Percentiles rank a stretch among this genome's conserved stretches.
Conservation (phyloP, 2,888 invertebrate genomes). For the Pterobdella sp. region DNA sequence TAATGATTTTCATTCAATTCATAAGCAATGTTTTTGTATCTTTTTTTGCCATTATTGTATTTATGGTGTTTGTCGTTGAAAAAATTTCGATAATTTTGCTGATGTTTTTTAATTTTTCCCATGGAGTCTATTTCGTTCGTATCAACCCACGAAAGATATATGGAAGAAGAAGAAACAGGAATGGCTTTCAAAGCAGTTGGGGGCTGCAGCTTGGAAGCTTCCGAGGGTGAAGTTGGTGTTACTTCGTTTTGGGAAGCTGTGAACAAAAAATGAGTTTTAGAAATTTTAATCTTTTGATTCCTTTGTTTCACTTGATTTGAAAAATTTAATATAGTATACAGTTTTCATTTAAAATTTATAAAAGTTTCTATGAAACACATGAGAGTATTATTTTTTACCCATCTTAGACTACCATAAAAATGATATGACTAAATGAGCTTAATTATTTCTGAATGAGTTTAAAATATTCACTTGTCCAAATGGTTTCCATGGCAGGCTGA, state of each 20-base stretch:
- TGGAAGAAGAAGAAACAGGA: slow-evolving; percentile 78
- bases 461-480: slow-evolving; percentile 13
- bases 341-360: too few relatives aligned
- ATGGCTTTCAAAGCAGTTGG: slow-evolving; percentile 78
- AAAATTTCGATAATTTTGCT: background rate
- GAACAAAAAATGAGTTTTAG: too few relatives aligned
- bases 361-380: background rate
- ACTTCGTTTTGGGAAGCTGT: slow-evolving; percentile 4
- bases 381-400: background rate
- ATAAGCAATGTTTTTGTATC: background rate
- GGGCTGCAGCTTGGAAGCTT: slow-evolving; percentile 58
- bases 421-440: background rate
- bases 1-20: background rate
- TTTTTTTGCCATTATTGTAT: background rate
- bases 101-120: background rate
- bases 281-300: too few relatives aligned
- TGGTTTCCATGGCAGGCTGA: slow-evolving; percentile 17
- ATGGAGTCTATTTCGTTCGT: background rate
- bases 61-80: background rate
- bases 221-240: background rate
- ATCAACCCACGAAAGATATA: slow-evolving; percentile 47
- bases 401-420: background rate
- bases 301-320: too few relatives aligned
- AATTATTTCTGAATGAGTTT: background rate
- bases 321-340: too few relatives aligned